Conservation (phyloP, 2,888 invertebrate genomes). For the Eristalinus sepulchralis region DNA sequence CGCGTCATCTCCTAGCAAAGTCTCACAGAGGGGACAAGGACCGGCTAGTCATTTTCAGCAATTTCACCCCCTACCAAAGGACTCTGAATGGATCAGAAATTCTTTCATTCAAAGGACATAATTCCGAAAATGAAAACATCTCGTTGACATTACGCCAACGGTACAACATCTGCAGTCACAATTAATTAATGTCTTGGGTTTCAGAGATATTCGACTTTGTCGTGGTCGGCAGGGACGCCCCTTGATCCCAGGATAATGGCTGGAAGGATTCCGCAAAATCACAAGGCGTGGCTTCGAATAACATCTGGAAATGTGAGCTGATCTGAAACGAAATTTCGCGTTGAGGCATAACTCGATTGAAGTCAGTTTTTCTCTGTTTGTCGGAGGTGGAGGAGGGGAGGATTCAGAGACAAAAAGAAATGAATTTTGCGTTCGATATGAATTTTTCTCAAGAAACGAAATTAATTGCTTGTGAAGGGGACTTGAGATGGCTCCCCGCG, state of each 20-base stretch:
- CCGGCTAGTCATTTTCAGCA: neutral
- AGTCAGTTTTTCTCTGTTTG: neutral
- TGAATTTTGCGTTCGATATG: neutral
- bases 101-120: neutral
- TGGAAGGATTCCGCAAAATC: neutral
- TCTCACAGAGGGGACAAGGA: neutral
- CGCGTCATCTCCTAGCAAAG: neutral
- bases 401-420: neutral
- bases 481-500: no score
- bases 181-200: slow-evolving; percentile 27
- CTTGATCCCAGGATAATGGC: slow-evolving; percentile 9
- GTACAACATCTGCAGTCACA: neutral
- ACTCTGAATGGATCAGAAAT: neutral
- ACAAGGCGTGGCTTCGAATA: neutral
- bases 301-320: neutral
- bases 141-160: neutral
- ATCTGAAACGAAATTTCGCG: neutral
- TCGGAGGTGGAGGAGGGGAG: neutral
- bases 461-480: neutral
- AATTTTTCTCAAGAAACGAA: neutral
- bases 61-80: neutral
- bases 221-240: neutral
- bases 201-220: neutral
- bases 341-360: neutral
- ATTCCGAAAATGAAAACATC: neutral